A percentile compares a stretch with the other conserved stretches of the same genome.
These are phyloP conservation scores for Leuctra nigra DNA, from an alignment of 2,888 invertebrate species.

Conservation along the genomic window DNA sequence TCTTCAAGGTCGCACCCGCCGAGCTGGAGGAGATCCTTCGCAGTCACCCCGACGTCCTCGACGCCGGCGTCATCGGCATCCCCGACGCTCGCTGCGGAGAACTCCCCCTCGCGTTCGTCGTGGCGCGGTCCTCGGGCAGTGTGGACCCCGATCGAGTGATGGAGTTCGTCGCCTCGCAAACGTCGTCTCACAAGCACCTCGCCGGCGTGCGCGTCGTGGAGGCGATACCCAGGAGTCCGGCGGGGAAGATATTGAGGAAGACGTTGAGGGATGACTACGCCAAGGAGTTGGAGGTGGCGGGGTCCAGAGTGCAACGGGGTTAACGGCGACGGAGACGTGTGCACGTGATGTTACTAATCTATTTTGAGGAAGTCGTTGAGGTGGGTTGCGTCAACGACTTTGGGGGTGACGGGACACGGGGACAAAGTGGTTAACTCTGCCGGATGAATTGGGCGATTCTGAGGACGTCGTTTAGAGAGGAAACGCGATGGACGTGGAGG, in stretches of 20 bases:
- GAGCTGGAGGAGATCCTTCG: constrained; percentile 72
- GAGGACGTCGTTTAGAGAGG: too few species aligned
- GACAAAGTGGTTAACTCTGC: too few species aligned
- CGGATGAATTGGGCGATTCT: too few species aligned
- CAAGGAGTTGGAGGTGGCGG: not conserved
- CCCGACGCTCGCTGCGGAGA: constrained; percentile 63
- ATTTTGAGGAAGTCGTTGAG: too few species aligned
- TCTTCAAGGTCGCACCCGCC: constrained; percentile 83
- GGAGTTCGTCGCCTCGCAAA: constrained; percentile 48
- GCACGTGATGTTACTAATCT: too few species aligned
- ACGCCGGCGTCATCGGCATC: constrained; percentile 77
- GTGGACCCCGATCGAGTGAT: constrained; percentile 50
- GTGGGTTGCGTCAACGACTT: too few species aligned
- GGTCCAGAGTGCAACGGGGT: too few species aligned
- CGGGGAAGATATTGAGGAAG: constrained; percentile 70
- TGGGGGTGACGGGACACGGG: too few species aligned
- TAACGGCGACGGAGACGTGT: too few species aligned
- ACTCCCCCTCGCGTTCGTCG: constrained; percentile 67
- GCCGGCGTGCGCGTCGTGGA: not conserved
- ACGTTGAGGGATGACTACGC: constrained; percentile 41
- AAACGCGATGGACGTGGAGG: too few species aligned
- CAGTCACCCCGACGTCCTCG: constrained; percentile 63
- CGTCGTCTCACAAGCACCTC: not conserved
- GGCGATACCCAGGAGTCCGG: constrained; percentile 30
- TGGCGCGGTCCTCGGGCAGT: constrained; percentile 42